Evolutionary conservation across 2,888 invertebrate species (phyloP).

Genomic region (Cephus nigrinus): DNA sequence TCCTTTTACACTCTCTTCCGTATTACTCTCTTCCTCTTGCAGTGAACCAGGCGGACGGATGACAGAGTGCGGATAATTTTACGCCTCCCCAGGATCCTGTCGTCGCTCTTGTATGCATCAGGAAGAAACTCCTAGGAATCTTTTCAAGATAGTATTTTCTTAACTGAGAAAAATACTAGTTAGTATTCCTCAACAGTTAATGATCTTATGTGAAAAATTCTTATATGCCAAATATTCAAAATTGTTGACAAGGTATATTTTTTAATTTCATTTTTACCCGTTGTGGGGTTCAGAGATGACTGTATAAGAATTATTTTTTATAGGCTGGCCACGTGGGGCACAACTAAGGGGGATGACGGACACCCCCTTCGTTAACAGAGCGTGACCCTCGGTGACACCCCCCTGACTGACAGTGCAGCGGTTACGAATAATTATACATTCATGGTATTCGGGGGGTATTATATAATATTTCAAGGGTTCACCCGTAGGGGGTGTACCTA

Average conservation of each 20-base stretch:
- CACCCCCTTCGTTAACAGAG: slow-evolving; percentile 49
- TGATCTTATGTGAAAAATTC: neutral
- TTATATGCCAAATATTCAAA: neutral
- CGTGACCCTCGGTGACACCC: slow-evolving; percentile 50
- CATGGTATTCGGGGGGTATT: slow-evolving; percentile 43
- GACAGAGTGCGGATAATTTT: slow-evolving; percentile 57
- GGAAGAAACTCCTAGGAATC: neutral
- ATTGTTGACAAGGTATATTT: neutral
- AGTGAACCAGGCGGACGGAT: slow-evolving; percentile 23
- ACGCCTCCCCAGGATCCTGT: slow-evolving; percentile 43
- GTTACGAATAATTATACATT: slow-evolving; percentile 58
- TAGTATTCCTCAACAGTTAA: neutral
- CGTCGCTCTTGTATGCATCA: slow-evolving; percentile 32
- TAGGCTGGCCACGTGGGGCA: neutral
- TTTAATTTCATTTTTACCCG: neutral
- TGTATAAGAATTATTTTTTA: neutral
- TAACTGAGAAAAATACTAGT: neutral
- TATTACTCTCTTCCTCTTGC: slow-evolving; percentile 12
- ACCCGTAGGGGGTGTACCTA: slow-evolving; percentile 21
- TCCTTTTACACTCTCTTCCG: slow-evolving; percentile 24
- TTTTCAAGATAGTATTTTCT: neutral
- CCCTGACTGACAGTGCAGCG: slow-evolving; percentile 38
- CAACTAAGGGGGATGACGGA: slow-evolving; percentile 7
- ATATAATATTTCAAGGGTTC: slow-evolving; percentile 49
- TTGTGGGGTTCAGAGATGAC: neutral